A percentile compares a stretch with the other conserved stretches of the same genome.
These are phyloP conservation scores for Pachliopta kotzebuea DNA, from an alignment of 2,888 invertebrate genomes.

Conservation along the genomic window DNA sequence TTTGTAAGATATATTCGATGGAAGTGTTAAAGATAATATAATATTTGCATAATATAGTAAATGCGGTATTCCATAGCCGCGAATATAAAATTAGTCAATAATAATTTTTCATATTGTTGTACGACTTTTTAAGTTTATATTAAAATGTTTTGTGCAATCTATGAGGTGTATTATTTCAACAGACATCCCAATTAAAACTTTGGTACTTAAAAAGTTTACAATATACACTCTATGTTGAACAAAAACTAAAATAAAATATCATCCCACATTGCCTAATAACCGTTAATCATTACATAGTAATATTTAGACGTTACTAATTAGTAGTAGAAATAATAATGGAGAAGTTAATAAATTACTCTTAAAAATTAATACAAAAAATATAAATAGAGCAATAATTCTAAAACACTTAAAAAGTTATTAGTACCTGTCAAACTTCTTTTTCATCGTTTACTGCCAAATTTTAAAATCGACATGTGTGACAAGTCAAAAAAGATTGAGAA, in stretches of 20 bases:
- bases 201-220: no score
- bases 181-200: slow-evolving; percentile 15
- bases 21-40: slow-evolving; percentile 83
- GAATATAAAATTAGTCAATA: slow-evolving; percentile 87
- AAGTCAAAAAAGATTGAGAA: no score
- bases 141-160: slow-evolving; percentile 92
- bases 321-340: background rate
- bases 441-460: no score
- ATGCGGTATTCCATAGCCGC: slow-evolving; percentile 86
- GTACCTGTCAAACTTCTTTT: no score
- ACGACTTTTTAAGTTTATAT: slow-evolving; percentile 93
- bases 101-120: slow-evolving; percentile 92
- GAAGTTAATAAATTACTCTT: no score
- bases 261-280: background rate
- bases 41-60: slow-evolving; percentile 84
- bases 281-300: background rate
- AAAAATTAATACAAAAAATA: no score
- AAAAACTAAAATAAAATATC: background rate
- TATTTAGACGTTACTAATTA: background rate
- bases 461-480: no score
- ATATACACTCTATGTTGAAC: no score
- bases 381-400: no score
- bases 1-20: slow-evolving; percentile 81
- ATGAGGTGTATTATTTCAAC: slow-evolving; percentile 51
- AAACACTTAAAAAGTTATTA: no score